phyloP scores from a whole-genome alignment of 2,113 vertebrate species.

The Aegotheles bennettii region DNA sequence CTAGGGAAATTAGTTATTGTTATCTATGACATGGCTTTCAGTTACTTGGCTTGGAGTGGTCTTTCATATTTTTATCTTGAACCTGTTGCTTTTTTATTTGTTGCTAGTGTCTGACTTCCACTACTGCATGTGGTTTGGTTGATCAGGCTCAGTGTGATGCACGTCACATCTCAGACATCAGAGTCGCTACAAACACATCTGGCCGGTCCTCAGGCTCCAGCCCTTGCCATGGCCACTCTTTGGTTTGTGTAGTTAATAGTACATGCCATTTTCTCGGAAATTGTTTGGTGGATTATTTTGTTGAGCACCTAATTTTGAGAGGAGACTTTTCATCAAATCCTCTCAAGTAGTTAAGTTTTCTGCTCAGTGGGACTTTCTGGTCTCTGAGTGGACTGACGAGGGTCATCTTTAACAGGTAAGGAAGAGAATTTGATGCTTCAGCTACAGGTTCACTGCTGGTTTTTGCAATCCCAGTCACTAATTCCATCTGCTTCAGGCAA shows the following conservation, averaged over 20 bases:
- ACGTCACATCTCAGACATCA: neutral
- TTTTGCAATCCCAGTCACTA: neutral
- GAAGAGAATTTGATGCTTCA: neutral
- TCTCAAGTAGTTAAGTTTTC: neutral
- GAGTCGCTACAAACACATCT: neutral
- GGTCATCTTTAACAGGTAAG: neutral
- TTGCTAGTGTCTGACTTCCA: neutral
- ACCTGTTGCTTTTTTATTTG: neutral
- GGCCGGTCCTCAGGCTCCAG: neutral
- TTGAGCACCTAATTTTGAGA: neutral
- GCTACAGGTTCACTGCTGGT: neutral
- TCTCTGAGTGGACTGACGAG: neutral
- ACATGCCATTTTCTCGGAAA: neutral
- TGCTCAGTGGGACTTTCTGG: neutral
- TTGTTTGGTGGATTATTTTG: neutral
- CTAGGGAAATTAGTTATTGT: neutral
- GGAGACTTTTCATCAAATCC: neutral
- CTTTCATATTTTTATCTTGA: neutral
- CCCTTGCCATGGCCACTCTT: neutral
- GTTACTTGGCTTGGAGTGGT: neutral
- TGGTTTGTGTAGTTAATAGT: neutral
- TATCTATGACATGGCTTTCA: neutral
- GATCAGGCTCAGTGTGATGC: neutral
- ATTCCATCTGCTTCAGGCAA: neutral
- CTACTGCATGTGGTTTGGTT: neutral